phyloP scores from a whole-genome alignment of 2,113 vertebrate species.

The Catharus minimus region DNA sequence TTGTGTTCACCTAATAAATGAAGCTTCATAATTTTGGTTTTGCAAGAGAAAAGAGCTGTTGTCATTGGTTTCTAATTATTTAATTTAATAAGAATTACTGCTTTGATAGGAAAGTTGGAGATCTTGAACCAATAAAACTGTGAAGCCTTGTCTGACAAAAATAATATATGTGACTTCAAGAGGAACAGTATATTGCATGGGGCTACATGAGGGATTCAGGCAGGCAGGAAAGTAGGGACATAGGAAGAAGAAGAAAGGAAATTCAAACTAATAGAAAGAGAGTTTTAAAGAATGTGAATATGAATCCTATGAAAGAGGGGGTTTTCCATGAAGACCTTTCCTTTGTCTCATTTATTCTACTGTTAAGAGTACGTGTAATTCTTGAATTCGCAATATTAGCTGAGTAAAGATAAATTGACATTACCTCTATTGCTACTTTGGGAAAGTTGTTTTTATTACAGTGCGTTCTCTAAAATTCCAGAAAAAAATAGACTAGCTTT shows the following conservation, averaged over 20 bases:
- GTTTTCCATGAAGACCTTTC: accelerated
- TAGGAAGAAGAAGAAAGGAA: not conserved
- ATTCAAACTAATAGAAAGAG: not conserved
- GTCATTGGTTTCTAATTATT: not conserved
- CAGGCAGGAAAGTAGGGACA: not conserved
- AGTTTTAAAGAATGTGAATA: not conserved
- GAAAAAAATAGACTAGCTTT: not conserved
- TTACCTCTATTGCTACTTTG: not conserved
- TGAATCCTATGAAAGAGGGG: not conserved
- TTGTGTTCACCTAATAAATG: not conserved
- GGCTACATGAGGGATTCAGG: not conserved
- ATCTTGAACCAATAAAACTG: not conserved
- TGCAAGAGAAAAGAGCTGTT: not conserved
- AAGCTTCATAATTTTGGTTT: not conserved
- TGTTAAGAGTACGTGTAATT: not conserved
- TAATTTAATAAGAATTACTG: not conserved
- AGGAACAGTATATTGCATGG: not conserved
- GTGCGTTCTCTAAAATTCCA: not conserved
- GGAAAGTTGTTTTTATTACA: not conserved
- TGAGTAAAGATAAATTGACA: not conserved
- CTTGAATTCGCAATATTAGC: not conserved
- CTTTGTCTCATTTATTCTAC: not conserved
- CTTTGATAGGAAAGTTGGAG: not conserved
- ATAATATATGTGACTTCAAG: not conserved
- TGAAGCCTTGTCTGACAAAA: not conserved